Percentiles rank a stretch among this genome's conserved stretches.
Evolutionary conservation across 1,140 invertebrate genomes (phyloP).

Genomic region (Macrocentrus cingulum): DNA sequence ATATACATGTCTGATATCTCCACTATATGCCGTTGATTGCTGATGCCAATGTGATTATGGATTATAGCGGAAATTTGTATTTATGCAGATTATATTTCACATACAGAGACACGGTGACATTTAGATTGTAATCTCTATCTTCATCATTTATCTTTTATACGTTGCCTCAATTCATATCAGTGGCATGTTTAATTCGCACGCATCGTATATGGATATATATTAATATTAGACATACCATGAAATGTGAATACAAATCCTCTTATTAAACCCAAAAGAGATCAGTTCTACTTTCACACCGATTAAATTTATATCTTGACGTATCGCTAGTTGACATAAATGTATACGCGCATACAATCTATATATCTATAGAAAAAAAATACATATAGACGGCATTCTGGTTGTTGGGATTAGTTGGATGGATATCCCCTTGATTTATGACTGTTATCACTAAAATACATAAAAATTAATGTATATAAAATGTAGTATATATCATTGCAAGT

Average conservation of each 20-base stretch:
- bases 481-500: too few species aligned
- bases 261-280: neutral
- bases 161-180: too few species aligned
- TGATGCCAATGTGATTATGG: slow-evolving; percentile 15
- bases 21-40: slow-evolving; percentile 14
- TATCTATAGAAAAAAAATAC: too few species aligned
- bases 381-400: too few species aligned
- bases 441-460: too few species aligned
- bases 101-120: slow-evolving; percentile 5
- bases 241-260: slow-evolving; percentile 14
- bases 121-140: slow-evolving; percentile 15
- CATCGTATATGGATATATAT: too few species aligned
- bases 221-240: slow-evolving; percentile 6
- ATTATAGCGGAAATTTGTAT: slow-evolving; percentile 23
- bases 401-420: too few species aligned
- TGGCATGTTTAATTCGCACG: too few species aligned
- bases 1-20: neutral
- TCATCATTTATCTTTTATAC: neutral
- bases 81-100: slow-evolving; percentile 5
- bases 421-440: too few species aligned
- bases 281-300: neutral
- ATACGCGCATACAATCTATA: too few species aligned
- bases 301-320: neutral
- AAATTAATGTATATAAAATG: too few species aligned
- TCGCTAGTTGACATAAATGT: too few species aligned